Evolutionary conservation across 1,140 invertebrate genomes (phyloP), one percentile per base, ranked within the genome.

Genomic region (Zeugodacus cucurbitae): DNA sequence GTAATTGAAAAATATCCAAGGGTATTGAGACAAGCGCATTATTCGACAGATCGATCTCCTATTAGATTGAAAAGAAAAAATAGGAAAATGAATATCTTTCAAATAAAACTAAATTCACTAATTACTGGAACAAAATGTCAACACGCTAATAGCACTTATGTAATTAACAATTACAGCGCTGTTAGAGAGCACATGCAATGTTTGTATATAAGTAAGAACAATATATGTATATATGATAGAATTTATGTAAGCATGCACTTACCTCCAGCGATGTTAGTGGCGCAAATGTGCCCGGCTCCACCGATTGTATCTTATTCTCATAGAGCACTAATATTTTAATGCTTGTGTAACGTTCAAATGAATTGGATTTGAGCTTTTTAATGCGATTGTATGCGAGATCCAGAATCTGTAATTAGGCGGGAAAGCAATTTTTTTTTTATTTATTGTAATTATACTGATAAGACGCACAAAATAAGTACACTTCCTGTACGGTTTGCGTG

Each of bases 371-470:
- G 54, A 96, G 89, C 91, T 95, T 95, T 91, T 94, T 94, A 88
- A 96, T 94, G 91, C 95, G 94, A 92, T 96, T 96, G 89, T 94
- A 94, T 57, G 95, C 94, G 92, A 95, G 94, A 90, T 96, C 95
- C n/a, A 96, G 92, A 88, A 95, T 94, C 95, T 96, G 93, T 54
- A 94, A 94, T 88, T 29, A 89, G 87, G 37, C 17, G 82, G 70
- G 87, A 89, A 26, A 62, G 32, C 14, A 20, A 29, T 64, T 11
- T 37, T 87, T 44, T 34, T 74, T 74, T 37, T 37, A 37, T 34
- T 1, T 57, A 6, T 2, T 57, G 11, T 20, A 57, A 2, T 57
- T 20, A 10, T 20, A 37, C 34, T 74, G 67, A 74, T 74, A 74
- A 74, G 67, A 74, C 10, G 58, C 58, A 26, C 48, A 20, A 54